Conservation (phyloP, 2,113 vertebrate species). For the Chiloscyllium plagiosum region DNA sequence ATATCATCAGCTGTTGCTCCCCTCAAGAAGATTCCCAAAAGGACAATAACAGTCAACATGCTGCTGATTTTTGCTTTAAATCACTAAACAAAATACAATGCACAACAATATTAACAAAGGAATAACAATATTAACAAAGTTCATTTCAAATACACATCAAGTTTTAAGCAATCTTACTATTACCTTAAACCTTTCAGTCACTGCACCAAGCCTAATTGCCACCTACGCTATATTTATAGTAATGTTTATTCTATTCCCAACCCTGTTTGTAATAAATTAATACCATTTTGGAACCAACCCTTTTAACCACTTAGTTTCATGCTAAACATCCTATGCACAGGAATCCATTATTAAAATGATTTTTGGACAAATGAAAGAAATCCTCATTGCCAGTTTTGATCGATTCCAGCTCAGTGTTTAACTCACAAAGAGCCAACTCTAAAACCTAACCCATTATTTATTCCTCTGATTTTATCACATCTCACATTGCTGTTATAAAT, state of each 20-base stretch:
- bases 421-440: background rate
- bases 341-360: background rate
- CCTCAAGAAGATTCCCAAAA: background rate
- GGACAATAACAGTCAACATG: background rate
- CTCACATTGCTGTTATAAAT: background rate
- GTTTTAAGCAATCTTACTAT: background rate
- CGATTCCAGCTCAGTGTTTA: background rate
- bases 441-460: background rate
- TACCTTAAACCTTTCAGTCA: background rate
- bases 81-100: background rate
- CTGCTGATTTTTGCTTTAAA: background rate
- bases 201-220: background rate
- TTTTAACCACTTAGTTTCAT: background rate
- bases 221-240: background rate
- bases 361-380: background rate
- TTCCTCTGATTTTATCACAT: background rate
- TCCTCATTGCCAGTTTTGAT: background rate
- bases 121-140: too few relatives aligned
- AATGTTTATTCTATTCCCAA: background rate
- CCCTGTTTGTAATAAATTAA: background rate
- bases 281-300: background rate
- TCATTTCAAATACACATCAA: too few relatives aligned
- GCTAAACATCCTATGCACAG: background rate
- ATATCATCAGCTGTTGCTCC: background rate
- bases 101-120: background rate